Evolutionary conservation across 2,888 invertebrate genomes (phyloP).

Genomic region (Dendrolimus houi): DNA sequence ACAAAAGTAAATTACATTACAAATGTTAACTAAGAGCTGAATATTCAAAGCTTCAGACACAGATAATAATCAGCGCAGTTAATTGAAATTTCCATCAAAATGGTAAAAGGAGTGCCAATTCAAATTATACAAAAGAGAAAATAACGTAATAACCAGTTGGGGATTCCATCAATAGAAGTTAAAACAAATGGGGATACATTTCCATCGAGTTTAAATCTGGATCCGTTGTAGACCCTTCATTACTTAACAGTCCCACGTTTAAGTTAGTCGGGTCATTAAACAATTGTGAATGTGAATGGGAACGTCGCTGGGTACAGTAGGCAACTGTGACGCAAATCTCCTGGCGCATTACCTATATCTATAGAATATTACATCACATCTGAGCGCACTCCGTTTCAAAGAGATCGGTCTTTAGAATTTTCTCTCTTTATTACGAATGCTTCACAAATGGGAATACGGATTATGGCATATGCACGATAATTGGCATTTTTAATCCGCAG

Average conservation of each 20-base stretch:
- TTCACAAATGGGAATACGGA: too few species aligned
- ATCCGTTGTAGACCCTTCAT: constrained; percentile 21
- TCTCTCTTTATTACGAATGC: too few species aligned
- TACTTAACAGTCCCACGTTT: constrained; percentile 27
- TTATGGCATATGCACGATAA: too few species aligned
- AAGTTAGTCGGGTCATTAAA: constrained; percentile 37
- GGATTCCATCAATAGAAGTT: background rate
- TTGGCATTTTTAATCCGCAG: too few species aligned
- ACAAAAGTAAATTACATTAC: background rate
- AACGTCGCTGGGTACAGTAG: constrained; percentile 16
- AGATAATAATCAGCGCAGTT: background rate
- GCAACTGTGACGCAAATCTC: background rate
- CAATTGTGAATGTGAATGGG: constrained; percentile 34
- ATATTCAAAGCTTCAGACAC: background rate
- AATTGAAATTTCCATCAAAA: background rate
- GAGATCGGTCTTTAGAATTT: too few species aligned
- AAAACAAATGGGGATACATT: constrained; percentile 2
- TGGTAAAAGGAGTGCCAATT: background rate
- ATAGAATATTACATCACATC: background rate
- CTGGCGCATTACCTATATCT: background rate
- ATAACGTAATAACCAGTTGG: background rate
- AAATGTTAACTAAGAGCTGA: background rate
- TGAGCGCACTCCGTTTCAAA: too few species aligned
- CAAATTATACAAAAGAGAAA: background rate
- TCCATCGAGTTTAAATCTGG: constrained; percentile 13